A percentile compares a stretch with the other conserved stretches of the same genome.
These are phyloP conservation scores for Drosophila maculinotata DNA, from an alignment of 2,888 invertebrate genomes.

Conservation along the genomic window DNA sequence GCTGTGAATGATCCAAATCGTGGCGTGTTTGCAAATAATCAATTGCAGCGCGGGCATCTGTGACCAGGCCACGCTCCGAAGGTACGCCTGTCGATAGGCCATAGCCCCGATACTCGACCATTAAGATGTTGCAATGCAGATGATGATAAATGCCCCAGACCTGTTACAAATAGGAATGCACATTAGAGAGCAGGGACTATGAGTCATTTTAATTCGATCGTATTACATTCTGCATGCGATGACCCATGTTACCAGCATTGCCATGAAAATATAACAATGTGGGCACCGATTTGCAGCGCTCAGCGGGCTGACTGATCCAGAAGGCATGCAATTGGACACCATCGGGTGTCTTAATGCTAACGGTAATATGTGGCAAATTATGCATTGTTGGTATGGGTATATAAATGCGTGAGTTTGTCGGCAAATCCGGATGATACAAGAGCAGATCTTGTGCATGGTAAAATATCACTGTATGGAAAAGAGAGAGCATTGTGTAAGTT, in stretches of 20 bases:
- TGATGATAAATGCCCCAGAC: conserved; percentile 93
- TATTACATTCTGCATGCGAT: conserved; percentile 91
- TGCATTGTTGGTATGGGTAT: conserved; percentile 94
- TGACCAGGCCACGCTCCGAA: conserved; percentile 93
- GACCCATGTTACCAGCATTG: conserved; percentile 98
- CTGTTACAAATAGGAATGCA: conserved; percentile 13
- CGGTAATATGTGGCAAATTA: conserved; percentile 94
- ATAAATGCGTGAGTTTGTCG: conserved; percentile 94
- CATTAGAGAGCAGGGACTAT: not conserved
- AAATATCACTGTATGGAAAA: conserved; percentile 89
- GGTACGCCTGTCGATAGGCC: conserved; percentile 96
- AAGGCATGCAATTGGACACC: conserved; percentile 92
- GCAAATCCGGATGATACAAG: conserved; percentile 95
- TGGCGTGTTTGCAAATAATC: conserved; percentile 92
- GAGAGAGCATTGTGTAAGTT: no score
- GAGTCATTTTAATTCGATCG: not conserved
- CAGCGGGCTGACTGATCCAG: conserved; percentile 90
- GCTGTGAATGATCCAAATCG: conserved; percentile 93
- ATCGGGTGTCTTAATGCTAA: conserved; percentile 91
- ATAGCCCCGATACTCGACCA: conserved; percentile 98
- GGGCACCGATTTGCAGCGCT: conserved; percentile 89
- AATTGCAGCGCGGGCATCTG: conserved; percentile 94
- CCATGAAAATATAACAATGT: conserved; percentile 97
- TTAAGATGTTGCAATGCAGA: conserved; percentile 93
- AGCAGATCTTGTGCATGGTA: conserved; percentile 95